A percentile compares a stretch with the other conserved stretches of the same genome.
Evolutionary conservation across 2,797 vertebrate genomes (phyloP).

Genomic region (Miopithecus talapoin): DNA sequence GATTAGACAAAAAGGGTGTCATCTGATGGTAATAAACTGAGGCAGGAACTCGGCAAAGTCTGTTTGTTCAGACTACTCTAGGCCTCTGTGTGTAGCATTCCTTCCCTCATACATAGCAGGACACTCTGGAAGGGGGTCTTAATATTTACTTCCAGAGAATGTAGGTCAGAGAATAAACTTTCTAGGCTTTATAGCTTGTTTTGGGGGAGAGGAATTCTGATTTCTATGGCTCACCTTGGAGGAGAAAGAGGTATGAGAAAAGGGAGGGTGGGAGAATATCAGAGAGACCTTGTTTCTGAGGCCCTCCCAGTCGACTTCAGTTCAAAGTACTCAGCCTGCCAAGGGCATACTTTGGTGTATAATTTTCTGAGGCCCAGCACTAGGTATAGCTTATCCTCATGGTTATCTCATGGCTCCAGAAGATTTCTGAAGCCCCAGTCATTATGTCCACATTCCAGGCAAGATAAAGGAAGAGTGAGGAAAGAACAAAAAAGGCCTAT

Average conservation of each 20-base stretch:
- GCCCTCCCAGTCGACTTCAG: neutral
- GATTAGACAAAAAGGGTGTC: neutral
- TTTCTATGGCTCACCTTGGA: neutral
- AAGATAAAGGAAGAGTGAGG: neutral
- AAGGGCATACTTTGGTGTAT: neutral
- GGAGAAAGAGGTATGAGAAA: neutral
- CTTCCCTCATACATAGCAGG: neutral
- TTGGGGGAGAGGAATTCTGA: neutral
- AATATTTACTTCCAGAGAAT: neutral
- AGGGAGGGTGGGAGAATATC: neutral
- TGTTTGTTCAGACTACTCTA: no score
- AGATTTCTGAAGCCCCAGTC: neutral
- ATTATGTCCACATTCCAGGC: neutral
- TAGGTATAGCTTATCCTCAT: neutral
- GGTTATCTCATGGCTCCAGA: neutral
- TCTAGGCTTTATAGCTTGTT: neutral
- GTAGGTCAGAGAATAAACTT: neutral
- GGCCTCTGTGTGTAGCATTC: neutral
- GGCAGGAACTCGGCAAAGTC: accelerated
- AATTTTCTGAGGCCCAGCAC: neutral
- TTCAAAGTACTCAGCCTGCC: neutral
- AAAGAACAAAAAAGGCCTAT: neutral
- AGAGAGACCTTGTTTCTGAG: neutral
- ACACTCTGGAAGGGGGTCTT: neutral
- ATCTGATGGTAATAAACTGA: neutral